Evolutionary conservation across 2,888 invertebrate genomes (phyloP), one percentile per base, ranked within the genome.

Genomic region (Siphonodentalium dalli): DNA sequence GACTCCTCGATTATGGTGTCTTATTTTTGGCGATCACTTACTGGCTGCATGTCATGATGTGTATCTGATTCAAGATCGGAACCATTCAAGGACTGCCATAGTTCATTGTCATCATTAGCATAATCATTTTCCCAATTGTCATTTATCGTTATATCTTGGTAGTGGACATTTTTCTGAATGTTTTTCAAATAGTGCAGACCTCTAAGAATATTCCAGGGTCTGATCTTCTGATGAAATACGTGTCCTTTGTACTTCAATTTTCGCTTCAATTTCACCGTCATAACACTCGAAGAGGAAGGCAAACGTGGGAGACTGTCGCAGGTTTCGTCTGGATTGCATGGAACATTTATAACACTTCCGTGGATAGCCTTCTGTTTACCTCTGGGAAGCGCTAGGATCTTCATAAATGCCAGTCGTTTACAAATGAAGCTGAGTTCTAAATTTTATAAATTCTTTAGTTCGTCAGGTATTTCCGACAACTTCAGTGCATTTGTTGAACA

Each of bases 291-390:
- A 20, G 54, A 23, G 9, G 40, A 43, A 34, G 54, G 54, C 21
- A 49, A 29, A 26, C 40, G 23, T n/a, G 50, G 55, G 31, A 55
- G 39, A 15, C 46, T 31, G 27, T 37, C 29, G n/a, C 11, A 27
- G 2, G 31, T 18, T 33, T 51, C 42, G 24, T 56, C 51, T 7
- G 56, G 46, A n/a, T 52, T 44, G 18, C 46, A 33, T 7, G 56
- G 51, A n/a, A 51, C 34, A 41, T 56, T 51, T 7, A 56, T 51
- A 13, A 56, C 56, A 56, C 51, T 37, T 2, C 46, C 56, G 52
- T 51, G 56, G 9, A 56, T 44, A n/a, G 56, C 51, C 27, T 52
- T 56, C 31, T 51, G 51, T 46, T 51, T 51, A 21, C 56, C 51
- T 8, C 56, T 35, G 15, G 56, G 51, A 29, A 50, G 37, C 11